These are phyloP conservation scores for Leptestheria dahalacensis DNA, from an alignment of 1,140 invertebrate genomes.

Conservation along the genomic window DNA sequence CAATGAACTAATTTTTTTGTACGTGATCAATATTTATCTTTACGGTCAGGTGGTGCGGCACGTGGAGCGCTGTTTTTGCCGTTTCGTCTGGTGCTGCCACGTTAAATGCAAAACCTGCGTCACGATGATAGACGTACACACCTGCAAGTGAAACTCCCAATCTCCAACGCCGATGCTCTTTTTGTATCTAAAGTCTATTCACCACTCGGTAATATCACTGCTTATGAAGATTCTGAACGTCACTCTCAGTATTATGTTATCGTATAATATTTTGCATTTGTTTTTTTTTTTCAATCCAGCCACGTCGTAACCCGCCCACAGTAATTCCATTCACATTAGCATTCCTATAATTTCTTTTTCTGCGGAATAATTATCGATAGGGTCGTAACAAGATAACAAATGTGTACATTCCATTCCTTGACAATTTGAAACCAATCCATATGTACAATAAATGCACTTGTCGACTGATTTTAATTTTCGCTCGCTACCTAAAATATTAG, in stretches of 20 bases:
- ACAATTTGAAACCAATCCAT: too few species aligned
- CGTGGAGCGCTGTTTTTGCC: constrained; percentile 39
- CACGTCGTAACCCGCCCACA: too few species aligned
- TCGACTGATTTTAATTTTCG: too few species aligned
- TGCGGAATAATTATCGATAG: too few species aligned
- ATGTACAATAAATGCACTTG: too few species aligned
- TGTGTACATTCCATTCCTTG: neutral
- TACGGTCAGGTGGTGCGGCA: constrained; percentile 26
- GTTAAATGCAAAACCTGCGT: constrained; percentile 46
- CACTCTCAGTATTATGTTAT: neutral
- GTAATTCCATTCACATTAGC: too few species aligned
- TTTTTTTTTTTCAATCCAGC: neutral
- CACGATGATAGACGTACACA: constrained; percentile 37
- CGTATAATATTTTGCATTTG: neutral
- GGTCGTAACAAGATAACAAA: too few species aligned
- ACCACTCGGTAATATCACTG: neutral
- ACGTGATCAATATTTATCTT: neutral
- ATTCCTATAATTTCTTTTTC: too few species aligned
- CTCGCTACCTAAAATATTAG: too few species aligned
- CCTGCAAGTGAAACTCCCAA: constrained; percentile 43
- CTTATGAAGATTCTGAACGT: neutral
- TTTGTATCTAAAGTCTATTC: neutral
- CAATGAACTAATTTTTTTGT: too few species aligned
- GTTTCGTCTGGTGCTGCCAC: constrained; percentile 49
- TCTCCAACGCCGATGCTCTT: too few species aligned